Evolutionary conservation across 2,113 vertebrate species (phyloP).

Genomic region (Catharus minimus): DNA sequence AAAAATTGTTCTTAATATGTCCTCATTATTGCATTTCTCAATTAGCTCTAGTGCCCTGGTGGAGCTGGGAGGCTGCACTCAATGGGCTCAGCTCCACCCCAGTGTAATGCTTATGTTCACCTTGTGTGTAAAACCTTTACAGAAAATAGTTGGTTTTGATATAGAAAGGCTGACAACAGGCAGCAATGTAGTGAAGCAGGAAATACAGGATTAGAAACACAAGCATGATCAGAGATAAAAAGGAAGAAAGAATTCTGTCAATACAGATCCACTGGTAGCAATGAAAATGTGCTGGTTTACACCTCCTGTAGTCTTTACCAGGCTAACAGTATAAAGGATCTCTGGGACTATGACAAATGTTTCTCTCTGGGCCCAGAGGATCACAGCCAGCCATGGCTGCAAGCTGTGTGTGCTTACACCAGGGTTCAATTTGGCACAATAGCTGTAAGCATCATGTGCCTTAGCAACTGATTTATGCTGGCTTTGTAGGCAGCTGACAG

Average conservation of each 20-base stretch:
- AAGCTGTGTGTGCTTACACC: background rate
- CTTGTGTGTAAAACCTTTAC: background rate
- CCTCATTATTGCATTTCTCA: background rate
- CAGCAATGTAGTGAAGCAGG: background rate
- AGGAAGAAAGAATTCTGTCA: background rate
- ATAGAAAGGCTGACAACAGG: background rate
- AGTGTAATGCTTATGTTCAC: background rate
- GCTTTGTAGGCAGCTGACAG: background rate
- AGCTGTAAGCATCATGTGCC: background rate
- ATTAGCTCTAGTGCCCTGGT: background rate
- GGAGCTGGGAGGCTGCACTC: background rate
- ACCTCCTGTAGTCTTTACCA: background rate
- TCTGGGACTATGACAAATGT: background rate
- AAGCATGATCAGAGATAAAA: background rate
- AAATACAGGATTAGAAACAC: background rate
- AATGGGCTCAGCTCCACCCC: background rate
- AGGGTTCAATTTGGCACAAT: background rate
- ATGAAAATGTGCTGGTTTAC: constrained; percentile 19
- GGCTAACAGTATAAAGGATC: background rate
- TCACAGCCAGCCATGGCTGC: background rate
- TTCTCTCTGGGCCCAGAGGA: background rate
- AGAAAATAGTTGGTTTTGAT: background rate
- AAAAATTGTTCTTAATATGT: background rate
- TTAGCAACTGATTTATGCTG: background rate
- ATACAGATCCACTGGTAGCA: background rate